A percentile compares a stretch with the other conserved stretches of the same genome.
Evolutionary conservation across 2,113 vertebrate species (phyloP).

Genomic region (Ovis canadensis): DNA sequence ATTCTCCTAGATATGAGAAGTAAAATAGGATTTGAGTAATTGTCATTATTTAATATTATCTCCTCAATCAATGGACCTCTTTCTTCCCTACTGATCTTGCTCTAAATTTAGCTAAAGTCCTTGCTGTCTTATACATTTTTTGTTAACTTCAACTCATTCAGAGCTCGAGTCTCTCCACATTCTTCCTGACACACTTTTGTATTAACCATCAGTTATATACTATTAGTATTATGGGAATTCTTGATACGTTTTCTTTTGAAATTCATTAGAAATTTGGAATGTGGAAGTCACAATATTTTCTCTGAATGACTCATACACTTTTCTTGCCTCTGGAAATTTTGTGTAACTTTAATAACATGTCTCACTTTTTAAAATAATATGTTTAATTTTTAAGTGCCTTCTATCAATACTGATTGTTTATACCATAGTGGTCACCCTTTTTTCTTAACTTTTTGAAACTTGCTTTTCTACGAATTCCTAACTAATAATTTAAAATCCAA

Average conservation of each 20-base stretch:
- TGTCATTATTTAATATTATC: background rate
- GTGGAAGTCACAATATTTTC: background rate
- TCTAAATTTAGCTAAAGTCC: background rate
- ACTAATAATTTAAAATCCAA: background rate
- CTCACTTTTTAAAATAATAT: background rate
- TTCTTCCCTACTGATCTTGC: background rate
- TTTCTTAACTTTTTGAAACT: slow-evolving; percentile 4
- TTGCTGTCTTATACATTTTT: background rate
- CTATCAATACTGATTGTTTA: background rate
- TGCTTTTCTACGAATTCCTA: background rate
- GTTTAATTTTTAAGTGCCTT: background rate
- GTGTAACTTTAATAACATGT: background rate
- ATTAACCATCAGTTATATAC: background rate
- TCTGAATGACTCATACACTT: background rate
- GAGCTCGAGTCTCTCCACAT: background rate
- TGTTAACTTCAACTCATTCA: background rate
- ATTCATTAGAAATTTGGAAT: background rate
- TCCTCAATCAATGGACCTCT: background rate
- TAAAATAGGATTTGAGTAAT: background rate
- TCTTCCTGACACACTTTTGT: background rate
- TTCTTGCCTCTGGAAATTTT: background rate
- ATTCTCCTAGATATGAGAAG: background rate
- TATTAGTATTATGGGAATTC: background rate
- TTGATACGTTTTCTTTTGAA: background rate
- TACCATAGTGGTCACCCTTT: background rate